Evolutionary conservation across 1,140 invertebrate species (phyloP).

Genomic region (Nebria ingens): DNA sequence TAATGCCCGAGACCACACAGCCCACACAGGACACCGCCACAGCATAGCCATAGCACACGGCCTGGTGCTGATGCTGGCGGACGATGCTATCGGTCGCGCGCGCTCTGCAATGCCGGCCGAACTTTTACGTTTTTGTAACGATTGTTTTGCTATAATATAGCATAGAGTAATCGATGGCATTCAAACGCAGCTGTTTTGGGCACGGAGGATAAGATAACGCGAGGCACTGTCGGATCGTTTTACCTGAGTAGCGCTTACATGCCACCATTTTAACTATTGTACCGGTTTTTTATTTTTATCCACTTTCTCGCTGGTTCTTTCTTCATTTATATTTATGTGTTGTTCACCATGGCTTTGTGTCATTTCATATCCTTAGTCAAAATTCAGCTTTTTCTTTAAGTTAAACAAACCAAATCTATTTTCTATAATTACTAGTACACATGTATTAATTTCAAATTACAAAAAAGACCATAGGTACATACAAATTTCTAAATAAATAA

Average conservation of each 20-base stretch:
- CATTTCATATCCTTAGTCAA: neutral
- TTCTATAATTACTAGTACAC: too few species aligned
- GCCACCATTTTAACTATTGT: slow-evolving; percentile 8
- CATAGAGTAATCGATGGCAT: neutral
- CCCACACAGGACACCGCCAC: neutral
- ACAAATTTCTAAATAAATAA: too few species aligned
- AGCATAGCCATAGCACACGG: too few species aligned
- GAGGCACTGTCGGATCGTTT: neutral
- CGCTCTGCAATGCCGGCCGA: neutral
- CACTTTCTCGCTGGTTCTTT: neutral
- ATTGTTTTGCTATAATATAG: too few species aligned
- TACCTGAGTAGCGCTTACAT: slow-evolving; percentile 5
- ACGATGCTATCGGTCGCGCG: neutral
- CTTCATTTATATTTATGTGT: slow-evolving; percentile 4
- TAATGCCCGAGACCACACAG: neutral
- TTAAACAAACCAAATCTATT: too few species aligned
- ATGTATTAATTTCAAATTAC: too few species aligned
- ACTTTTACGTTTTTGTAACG: too few species aligned
- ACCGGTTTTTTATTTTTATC: slow-evolving; percentile 1
- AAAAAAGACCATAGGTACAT: too few species aligned
- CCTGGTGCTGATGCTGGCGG: too few species aligned
- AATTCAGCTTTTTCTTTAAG: neutral
- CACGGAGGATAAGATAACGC: neutral
- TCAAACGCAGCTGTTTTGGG: neutral
- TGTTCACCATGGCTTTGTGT: neutral